Evolutionary conservation across 2,888 invertebrate genomes (phyloP), one percentile per base, ranked within the genome.

Genomic region (Thymelicus acteon): DNA sequence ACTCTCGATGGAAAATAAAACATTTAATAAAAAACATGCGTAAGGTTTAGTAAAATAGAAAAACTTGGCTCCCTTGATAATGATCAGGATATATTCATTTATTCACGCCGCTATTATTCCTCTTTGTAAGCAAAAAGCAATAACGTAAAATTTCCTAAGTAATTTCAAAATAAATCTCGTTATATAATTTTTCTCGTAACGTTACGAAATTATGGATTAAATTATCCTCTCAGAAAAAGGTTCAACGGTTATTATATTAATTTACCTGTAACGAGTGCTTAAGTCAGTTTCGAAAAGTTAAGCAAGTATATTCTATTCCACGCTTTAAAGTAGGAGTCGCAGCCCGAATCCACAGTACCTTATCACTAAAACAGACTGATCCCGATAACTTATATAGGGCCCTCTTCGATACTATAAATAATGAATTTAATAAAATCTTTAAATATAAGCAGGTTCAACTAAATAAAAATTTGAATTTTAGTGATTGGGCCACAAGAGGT

Each of bases 201-300:
- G 54, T 54, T 54, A 54, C 54, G 24, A 54, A 54, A 54, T 54
- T 24, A 54, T 54, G 24, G 24, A 54, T 54, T 54, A 54, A 54
- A 54, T 54, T 54, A 54, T 54, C 24, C 10, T 24, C 12, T 12
- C 52, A 15, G 24, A 54, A 54, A 31, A 52, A 54, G 24, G 24
- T 54, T 24, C 24, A 24, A 54, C 54, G 54, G 54, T 31, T 54
- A 24, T 54, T 54, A 31, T 54, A 54, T 54, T 54, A 54, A 24
- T 54, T 54, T 54, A 24, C 54, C 12, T 24, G 54, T 54, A 54
- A 54, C 24, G 24, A n/a, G 15, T 6, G 15, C 24, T 54, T 5
- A 54, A 54, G 54, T 24, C n/a, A 54, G 2, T 54, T 54, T 24
- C 10, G 24, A 24, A 24, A 54, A 54, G 24, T 52, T 52, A 6